Percentiles rank a stretch among this genome's conserved stretches.
phyloP scores from a whole-genome alignment of 1,140 invertebrate species.

The Sycobia sp. region DNA sequence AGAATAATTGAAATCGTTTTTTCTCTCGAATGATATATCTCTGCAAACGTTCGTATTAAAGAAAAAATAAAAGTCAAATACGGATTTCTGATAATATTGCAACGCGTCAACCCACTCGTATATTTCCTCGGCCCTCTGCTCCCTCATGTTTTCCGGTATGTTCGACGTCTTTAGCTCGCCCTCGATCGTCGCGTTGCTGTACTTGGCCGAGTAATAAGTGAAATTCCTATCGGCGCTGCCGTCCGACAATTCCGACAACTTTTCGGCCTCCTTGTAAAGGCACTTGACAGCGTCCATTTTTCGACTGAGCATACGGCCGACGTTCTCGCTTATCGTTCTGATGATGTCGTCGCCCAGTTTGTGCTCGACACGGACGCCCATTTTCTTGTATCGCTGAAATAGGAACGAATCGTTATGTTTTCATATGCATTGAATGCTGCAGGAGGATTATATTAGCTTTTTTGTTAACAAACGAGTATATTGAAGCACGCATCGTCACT shows the following conservation, averaged over 20 bases:
- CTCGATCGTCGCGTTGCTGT: constrained; percentile 61
- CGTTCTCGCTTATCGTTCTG: constrained; percentile 73
- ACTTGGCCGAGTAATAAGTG: constrained; percentile 75
- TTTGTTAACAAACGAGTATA: too few species aligned
- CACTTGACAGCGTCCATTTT: constrained; percentile 86
- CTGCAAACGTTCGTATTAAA: too few species aligned
- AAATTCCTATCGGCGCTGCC: constrained; percentile 50
- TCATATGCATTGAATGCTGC: too few species aligned
- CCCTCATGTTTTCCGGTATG: constrained; percentile 39
- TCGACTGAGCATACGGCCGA: constrained; percentile 76
- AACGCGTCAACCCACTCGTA: constrained; percentile 25
- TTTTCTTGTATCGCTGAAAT: constrained; percentile 72
- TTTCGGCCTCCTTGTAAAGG: constrained; percentile 73
- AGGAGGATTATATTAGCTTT: too few species aligned
- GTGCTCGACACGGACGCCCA: constrained; percentile 74
- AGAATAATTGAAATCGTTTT: too few species aligned
- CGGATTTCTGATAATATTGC: too few species aligned
- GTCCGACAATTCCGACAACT: constrained; percentile 66
- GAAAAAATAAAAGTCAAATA: too few species aligned
- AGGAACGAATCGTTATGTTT: too few species aligned
- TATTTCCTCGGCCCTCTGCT: not conserved
- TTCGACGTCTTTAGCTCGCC: not conserved
- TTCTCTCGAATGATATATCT: too few species aligned
- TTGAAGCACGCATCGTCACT: too few species aligned
- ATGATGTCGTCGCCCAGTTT: constrained; percentile 78